Evolutionary conservation across 2,797 vertebrate species (phyloP), one percentile per base, ranked within the genome.

Genomic region (Lophotriccus pileatus): DNA sequence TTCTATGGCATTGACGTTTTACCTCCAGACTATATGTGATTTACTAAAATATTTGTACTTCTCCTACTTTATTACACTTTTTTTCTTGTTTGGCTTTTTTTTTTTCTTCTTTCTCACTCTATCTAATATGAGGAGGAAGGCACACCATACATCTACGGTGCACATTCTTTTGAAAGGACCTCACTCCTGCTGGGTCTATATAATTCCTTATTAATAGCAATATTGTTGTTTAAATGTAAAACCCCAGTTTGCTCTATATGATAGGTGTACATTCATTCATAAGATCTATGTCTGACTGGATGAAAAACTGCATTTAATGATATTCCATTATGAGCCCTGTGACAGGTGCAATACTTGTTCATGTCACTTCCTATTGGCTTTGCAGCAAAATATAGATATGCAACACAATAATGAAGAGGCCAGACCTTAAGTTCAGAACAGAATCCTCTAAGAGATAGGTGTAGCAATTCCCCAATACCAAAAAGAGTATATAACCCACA

Each of bases 261-360:
- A 72, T 20, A 84, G 47, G 32, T 0, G 0, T 58, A 60, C 47
- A 67, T 91, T 90, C 82, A 89, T 95, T 94, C 49, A n/a, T 70
- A 84, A 94, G 17, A 36, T 43, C 60, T 66, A 50, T 69, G 24
- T 74, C 13, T 60, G 67, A 90, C 39, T 84, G 70, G 93, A 82
- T 79, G 56, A 93, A 94, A 89, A 93, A 43, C 32, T 79, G 13
- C n/a, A 73, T 62, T 91, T 87, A 94, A 95, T 93, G 49, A 74
- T 4, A 6, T 80, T 88, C 47, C 59, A 70, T 82, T 92, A 84
- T 34, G 37, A 76, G 66, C 20, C 14, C 34, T 41, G 27, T 89
- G 86, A 89, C 88, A 89, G 68, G 44, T 60, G 52, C 41, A 80
- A 43, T 84, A 84, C 41, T 93, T 93, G 91, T 94, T 76, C 80